A percentile compares a stretch with the other conserved stretches of the same genome.
phyloP scores from a whole-genome alignment of 2,888 invertebrate species.

The Pandemis heparana region DNA sequence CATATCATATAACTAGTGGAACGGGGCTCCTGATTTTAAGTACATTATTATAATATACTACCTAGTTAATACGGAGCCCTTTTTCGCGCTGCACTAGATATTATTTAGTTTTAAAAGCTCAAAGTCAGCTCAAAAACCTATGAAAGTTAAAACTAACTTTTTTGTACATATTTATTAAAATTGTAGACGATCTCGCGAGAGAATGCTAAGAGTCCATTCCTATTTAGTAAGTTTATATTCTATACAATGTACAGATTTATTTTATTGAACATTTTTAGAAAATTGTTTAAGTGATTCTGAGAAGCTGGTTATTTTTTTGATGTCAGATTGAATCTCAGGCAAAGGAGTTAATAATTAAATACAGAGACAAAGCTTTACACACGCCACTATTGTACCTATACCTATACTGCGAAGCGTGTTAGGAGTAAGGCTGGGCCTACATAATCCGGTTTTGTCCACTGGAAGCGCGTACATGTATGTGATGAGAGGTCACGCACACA shows the following conservation, averaged over 20 bases:
- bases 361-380: not conserved
- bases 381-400: too few species aligned
- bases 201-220: slow-evolving; percentile 51
- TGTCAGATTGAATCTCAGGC: slow-evolving; percentile 1
- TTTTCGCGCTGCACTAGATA: slow-evolving; percentile 40
- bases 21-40: slow-evolving; percentile 58
- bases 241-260: slow-evolving; percentile 63
- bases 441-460: too few species aligned
- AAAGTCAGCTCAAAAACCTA: slow-evolving; percentile 81
- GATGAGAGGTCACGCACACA: too few species aligned
- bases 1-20: slow-evolving; percentile 41
- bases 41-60: slow-evolving; percentile 59
- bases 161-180: slow-evolving; percentile 69
- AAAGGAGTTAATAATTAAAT: not conserved
- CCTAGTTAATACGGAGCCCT: slow-evolving; percentile 53
- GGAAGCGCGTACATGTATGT: too few species aligned
- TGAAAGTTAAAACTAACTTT: slow-evolving; percentile 47
- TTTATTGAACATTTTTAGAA: slow-evolving; percentile 47
- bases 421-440: too few species aligned
- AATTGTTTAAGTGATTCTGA: slow-evolving; percentile 17
- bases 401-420: too few species aligned
- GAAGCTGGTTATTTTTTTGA: slow-evolving; percentile 3
- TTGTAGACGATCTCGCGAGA: slow-evolving; percentile 45
- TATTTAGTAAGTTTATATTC: slow-evolving; percentile 51
- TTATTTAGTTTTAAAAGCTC: slow-evolving; percentile 81